Evolutionary conservation across 2,113 vertebrate genomes (phyloP).

Genomic region (Rhinopithecus roxellana): DNA sequence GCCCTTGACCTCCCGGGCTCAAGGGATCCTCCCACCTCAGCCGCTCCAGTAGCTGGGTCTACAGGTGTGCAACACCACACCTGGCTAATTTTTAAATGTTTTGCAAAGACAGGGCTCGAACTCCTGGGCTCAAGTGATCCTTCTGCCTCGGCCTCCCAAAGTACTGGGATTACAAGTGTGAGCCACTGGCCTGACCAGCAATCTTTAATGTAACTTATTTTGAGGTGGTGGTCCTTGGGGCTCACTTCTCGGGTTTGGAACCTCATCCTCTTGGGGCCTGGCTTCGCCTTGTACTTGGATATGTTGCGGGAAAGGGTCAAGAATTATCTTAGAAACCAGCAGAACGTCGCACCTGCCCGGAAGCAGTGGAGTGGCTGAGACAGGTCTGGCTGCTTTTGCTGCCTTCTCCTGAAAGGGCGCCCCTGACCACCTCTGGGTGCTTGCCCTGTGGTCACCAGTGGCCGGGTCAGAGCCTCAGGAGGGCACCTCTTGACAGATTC

Average conservation of each 20-base stretch:
- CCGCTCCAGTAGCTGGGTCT: no score
- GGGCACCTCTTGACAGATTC: neutral
- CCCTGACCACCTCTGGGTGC: neutral
- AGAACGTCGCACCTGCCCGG: neutral
- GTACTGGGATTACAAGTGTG: no score
- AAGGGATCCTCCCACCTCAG: no score
- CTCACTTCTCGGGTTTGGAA: neutral
- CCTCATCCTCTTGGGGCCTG: neutral
- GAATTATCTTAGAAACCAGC: neutral
- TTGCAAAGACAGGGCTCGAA: no score
- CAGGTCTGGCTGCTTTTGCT: neutral
- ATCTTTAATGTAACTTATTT: neutral
- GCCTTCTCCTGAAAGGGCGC: neutral
- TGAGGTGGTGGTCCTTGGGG: neutral
- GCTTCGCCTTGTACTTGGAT: neutral
- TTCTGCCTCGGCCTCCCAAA: no score
- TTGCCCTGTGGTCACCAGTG: neutral
- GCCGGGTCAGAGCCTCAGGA: neutral
- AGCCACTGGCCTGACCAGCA: no score
- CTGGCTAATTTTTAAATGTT: no score
- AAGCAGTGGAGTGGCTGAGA: fast-evolving
- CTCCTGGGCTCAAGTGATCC: no score
- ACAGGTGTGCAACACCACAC: no score
- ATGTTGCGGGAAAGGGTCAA: neutral
- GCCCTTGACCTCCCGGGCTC: no score